Percentiles rank a stretch among this genome's conserved stretches.
These are phyloP conservation scores for Thera obeliscata DNA, from an alignment of 2,888 invertebrate genomes.

Conservation along the genomic window DNA sequence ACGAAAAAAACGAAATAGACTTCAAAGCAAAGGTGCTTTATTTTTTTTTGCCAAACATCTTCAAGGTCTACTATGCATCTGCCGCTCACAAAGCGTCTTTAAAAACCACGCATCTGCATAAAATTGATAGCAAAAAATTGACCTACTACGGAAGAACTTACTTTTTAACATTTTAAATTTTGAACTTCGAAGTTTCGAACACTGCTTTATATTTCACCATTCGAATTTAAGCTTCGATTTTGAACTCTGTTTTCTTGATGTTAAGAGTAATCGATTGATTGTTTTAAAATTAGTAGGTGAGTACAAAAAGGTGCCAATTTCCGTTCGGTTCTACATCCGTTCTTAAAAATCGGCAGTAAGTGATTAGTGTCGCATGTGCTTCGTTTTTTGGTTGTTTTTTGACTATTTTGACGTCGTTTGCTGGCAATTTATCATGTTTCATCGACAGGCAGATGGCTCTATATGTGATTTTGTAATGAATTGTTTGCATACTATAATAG, in stretches of 20 bases:
- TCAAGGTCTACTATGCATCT: constrained; percentile 78
- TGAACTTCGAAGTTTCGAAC: constrained; percentile 33
- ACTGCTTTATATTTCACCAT: constrained; percentile 12
- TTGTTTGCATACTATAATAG: constrained; percentile 53
- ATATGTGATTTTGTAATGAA: constrained; percentile 41
- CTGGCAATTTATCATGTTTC: constrained; percentile 70
- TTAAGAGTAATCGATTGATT: constrained; percentile 34
- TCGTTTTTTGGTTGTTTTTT: constrained; percentile 73
- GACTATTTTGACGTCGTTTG: constrained; percentile 61
- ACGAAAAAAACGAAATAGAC: constrained; percentile 46
- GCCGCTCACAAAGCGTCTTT: constrained; percentile 73
- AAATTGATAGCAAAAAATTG: constrained; percentile 81
- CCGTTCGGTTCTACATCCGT: constrained; percentile 79
- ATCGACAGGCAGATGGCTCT: constrained; percentile 69
- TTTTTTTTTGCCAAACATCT: constrained; percentile 71
- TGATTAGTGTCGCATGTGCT: constrained; percentile 78
- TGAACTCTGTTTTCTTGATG: constrained; percentile 39
- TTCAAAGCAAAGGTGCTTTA: constrained; percentile 69
- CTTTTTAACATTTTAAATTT: constrained; percentile 43
- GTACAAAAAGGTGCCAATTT: constrained; percentile 81
- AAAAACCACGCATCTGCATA: constrained; percentile 77
- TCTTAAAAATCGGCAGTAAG: constrained; percentile 75
- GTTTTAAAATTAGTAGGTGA: constrained; percentile 38
- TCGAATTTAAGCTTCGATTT: constrained; percentile 27
- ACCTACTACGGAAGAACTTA: constrained; percentile 60